Base-by-base conservation (phyloP, 1,140 invertebrate species). In the Triops longicaudatus region DNA sequence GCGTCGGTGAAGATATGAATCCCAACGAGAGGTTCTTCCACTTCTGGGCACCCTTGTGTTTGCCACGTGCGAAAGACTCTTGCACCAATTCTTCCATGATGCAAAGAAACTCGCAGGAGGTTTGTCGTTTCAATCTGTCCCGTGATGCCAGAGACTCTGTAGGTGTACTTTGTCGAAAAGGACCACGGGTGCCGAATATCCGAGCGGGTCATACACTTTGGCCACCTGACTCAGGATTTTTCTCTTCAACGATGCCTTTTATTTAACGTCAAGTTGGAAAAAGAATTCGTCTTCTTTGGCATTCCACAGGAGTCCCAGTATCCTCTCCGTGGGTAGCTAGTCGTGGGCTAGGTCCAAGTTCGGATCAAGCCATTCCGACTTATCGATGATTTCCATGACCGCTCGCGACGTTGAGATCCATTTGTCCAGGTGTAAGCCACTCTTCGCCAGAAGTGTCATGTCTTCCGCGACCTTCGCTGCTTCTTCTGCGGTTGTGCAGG, bases 121-220 rank as follows among this genome's bases (percentile, higher is more conserved):
- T 27, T 74, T 26, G 14, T 81, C 80, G 44, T 81, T 79, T 80
- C 74, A 82, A 0, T 63, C 76, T 1, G 80, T 37, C 11, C 76
- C 76, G n/a, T 78, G 31, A 12, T 81, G 81, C 28, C 82, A 80
- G 81, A 10, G 81, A 31, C 43, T 74, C 17, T 76, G 77, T 3
- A 78, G 75, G 0, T 78, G 43, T 42, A 78, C 76, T 28, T 76
- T 78, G 11, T 76, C 77, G 6, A 44, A 50, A 5, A 78, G 26
- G 17, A 76, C 27, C 4, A 72, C 14, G 31, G 11, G 73, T 2
- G 77, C 43, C 0, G 71, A 37, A 42, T 78, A 78, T 5, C 77
- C 77, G 7, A 78, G 42, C 17, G 77, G 77, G 5, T 78, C 77
- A 14, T 26, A 77, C 17, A 77, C 37, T 0, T 27, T 31, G 1